Evolutionary conservation across 1,140 invertebrate species (phyloP), one percentile per base, ranked within the genome.

Genomic region (Popillia japonica): DNA sequence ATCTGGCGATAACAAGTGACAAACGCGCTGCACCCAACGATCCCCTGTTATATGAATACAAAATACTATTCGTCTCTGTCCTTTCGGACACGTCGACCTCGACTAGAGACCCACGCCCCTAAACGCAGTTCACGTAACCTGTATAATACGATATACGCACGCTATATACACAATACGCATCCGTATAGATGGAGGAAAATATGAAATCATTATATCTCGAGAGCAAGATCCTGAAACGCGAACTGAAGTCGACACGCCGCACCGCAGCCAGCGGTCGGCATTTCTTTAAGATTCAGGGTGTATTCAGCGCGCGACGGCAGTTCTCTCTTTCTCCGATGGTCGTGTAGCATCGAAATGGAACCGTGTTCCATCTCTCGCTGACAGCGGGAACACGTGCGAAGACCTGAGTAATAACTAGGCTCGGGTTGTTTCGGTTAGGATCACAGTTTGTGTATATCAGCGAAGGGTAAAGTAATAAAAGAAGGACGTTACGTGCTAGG

Each of bases 31-130:
- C 84, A 82, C 83, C 84, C 83, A 84, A 68, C 78, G 77, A 83
- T 82, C 81, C 83, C 81, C 83, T 84, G 84, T 85, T 68, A 68
- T 85, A 85, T 85, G 84, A 85, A 85, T 85, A 85, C 84, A 83
- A 85, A 85, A 68, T 68, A 68, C 61, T 82, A 82, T 76, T 75
- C 44, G 75, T 55, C 61, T 72, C 61, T 72, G 59, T 74, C 73
- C 68, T 75, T 72, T 68, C 22, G 61, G 61, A 68, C 61, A 68
- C 44, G 72, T 34, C 73, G 41, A 44, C 77, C 40, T 74, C 41
- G 72, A 22, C 23, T 4, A 40, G 7, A 55, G 68, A 73, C 14
- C 55, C 55, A 42, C 40, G 14, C 42, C 27, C 20, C 44, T 59
- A 41, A 55, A 17, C 14, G 34, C 23, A 9, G 22, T 10, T 3